Conservation (phyloP, 2,797 vertebrate species). For the Potorous gilbertii region DNA sequence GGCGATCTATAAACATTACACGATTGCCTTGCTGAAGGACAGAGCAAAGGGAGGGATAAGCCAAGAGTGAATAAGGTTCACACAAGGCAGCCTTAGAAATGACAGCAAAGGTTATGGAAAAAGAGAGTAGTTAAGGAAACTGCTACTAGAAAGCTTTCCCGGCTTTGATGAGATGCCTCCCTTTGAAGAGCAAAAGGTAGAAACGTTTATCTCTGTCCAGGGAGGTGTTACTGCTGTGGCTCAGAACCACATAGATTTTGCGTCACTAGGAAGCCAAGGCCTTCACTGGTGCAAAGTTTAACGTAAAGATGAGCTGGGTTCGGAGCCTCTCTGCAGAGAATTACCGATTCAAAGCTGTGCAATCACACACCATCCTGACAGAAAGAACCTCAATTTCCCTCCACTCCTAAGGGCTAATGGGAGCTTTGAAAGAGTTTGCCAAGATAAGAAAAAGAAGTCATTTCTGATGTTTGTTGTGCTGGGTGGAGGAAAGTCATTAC, state of each 20-base stretch:
- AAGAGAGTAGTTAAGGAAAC: neutral
- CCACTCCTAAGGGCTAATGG: conserved; percentile 47
- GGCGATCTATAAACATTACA: conserved; percentile 53
- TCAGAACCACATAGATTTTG: conserved; percentile 44
- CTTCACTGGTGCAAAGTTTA: conserved; percentile 60
- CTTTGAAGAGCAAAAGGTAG: conserved; percentile 56
- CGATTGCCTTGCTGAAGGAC: conserved; percentile 47
- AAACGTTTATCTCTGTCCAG: conserved; percentile 62
- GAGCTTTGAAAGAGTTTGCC: conserved; percentile 51
- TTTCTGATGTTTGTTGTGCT: conserved; percentile 28
- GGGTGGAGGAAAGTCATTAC: conserved; percentile 48
- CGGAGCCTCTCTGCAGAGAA: conserved; percentile 45
- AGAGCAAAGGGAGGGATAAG: conserved; percentile 36
- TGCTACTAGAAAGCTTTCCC: neutral
- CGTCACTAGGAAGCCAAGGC: too few species aligned
- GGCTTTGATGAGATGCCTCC: conserved; percentile 24
- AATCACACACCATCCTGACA: conserved; percentile 40
- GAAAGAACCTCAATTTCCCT: conserved; percentile 61
- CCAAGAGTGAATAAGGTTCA: conserved; percentile 57
- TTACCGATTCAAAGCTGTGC: conserved; percentile 38
- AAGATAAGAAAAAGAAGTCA: conserved; percentile 48
- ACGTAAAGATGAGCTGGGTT: conserved; percentile 57
- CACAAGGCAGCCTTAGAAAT: conserved; percentile 44
- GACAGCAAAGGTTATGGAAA: conserved; percentile 39
- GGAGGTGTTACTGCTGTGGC: conserved; percentile 52